phyloP scores from a whole-genome alignment of 2,888 invertebrate genomes.

The Ferdinandea cuprea region DNA sequence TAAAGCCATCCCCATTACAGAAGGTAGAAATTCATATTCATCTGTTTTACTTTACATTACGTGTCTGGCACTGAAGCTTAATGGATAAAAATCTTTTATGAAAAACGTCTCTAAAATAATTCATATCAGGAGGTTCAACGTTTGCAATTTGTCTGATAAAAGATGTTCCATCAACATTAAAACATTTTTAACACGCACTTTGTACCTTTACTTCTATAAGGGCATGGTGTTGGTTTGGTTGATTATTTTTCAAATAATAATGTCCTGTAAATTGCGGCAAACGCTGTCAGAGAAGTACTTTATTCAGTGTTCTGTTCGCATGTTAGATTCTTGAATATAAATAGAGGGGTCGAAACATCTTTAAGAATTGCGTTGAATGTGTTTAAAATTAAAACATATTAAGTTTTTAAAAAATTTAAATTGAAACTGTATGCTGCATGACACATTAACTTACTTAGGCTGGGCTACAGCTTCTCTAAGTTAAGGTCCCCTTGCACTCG shows the following conservation, averaged over 20 bases:
- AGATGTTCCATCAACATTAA: conserved; percentile 27
- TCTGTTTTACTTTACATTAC: conserved; percentile 4
- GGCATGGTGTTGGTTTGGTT: background rate
- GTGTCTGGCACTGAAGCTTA: conserved; percentile 23
- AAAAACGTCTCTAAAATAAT: conserved; percentile 1
- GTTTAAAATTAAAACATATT: too few species aligned
- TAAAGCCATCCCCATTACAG: too few species aligned
- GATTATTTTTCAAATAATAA: background rate
- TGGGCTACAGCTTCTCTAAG: too few species aligned
- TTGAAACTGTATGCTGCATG: too few species aligned
- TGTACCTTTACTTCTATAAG: background rate
- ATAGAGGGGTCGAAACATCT: too few species aligned
- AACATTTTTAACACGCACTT: conserved; percentile 14
- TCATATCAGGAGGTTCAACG: background rate
- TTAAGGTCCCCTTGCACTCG: too few species aligned
- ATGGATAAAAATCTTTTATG: conserved; percentile 31
- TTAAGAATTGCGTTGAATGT: too few species aligned
- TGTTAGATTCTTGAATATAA: too few species aligned
- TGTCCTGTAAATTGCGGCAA: too few species aligned
- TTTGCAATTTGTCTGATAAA: conserved; percentile 38
- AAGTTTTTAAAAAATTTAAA: too few species aligned
- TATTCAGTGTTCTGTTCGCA: background rate
- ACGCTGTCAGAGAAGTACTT: background rate
- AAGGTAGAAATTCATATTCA: conserved; percentile 31
- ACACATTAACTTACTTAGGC: too few species aligned